Percentiles rank a stretch among this genome's conserved stretches.
Evolutionary conservation across 2,888 invertebrate species (phyloP).

Genomic region (Athrips mouffetella): DNA sequence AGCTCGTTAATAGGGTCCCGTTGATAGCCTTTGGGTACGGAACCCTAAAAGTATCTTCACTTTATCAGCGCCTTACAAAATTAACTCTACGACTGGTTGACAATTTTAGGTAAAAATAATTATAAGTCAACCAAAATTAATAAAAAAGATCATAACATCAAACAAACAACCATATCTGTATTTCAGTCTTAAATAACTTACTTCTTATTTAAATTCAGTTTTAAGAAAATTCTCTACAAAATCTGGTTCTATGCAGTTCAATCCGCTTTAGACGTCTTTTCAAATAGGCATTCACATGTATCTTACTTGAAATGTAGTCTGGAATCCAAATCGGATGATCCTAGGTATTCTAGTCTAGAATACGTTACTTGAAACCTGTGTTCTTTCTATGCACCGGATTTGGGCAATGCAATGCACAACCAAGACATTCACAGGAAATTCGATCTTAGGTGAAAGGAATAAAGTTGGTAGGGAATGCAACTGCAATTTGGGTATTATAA

Average conservation of each 20-base stretch:
- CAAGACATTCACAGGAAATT: slow-evolving; percentile 21
- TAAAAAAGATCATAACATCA: no score
- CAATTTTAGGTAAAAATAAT: no score
- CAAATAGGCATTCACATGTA: slow-evolving; percentile 14
- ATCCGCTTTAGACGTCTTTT: slow-evolving; percentile 22
- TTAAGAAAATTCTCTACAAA: slow-evolving; percentile 23
- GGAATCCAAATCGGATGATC: slow-evolving; percentile 51
- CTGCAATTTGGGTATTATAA: slow-evolving; percentile 33
- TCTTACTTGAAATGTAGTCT: slow-evolving; percentile 5
- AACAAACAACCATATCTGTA: no score
- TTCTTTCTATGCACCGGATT: slow-evolving; percentile 55
- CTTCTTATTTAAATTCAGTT: not conserved
- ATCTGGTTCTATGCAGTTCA: slow-evolving; percentile 11
- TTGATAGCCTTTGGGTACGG: no score
- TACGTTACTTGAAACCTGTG: slow-evolving; percentile 60
- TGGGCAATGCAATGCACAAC: slow-evolving; percentile 25
- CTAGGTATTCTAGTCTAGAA: slow-evolving; percentile 30
- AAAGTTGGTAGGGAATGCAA: slow-evolving; percentile 23
- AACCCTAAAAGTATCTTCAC: no score
- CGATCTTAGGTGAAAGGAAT: slow-evolving; percentile 23
- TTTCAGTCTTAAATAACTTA: no score
- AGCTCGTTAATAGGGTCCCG: no score
- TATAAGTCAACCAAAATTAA: no score
- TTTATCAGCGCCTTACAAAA: no score
- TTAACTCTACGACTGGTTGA: no score